Conservation (phyloP, 1,140 invertebrate species). For the Acromyrmex heyeri region DNA sequence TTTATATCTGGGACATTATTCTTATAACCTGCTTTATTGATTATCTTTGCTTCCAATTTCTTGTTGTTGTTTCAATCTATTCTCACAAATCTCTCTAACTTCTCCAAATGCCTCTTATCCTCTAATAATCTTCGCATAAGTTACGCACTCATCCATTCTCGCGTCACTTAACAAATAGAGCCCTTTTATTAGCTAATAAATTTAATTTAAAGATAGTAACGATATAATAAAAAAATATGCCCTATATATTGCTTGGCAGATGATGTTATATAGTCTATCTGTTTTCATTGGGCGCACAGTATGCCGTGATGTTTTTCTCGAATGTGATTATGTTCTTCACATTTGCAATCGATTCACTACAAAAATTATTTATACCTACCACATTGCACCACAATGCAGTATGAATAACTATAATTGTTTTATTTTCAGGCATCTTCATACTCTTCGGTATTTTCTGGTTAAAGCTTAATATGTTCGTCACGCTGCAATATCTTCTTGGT, state of each 20-base stretch:
- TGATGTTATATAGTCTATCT: slow-evolving; percentile 72
- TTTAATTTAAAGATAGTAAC: no score
- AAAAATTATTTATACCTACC: slow-evolving; percentile 58
- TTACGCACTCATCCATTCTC: no score
- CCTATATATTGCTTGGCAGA: slow-evolving; percentile 79
- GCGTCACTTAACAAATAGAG: no score
- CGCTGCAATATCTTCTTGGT: slow-evolving; percentile 95
- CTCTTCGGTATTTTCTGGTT: slow-evolving; percentile 97
- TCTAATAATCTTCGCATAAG: no score
- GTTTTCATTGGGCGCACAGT: slow-evolving; percentile 81
- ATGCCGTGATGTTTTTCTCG: slow-evolving; percentile 84
- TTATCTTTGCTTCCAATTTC: no score
- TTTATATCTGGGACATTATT: no score
- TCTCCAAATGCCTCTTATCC: no score
- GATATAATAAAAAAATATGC: slow-evolving; percentile 61
- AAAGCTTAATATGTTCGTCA: slow-evolving; percentile 97
- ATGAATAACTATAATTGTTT: slow-evolving; percentile 50
- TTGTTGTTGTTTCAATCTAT: no score
- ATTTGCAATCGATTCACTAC: slow-evolving; percentile 85
- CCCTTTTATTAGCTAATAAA: no score
- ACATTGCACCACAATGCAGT: background rate
- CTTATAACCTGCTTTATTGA: no score
- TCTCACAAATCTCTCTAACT: no score
- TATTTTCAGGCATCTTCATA: slow-evolving; percentile 92
- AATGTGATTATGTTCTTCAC: slow-evolving; percentile 70